Conservation (phyloP, 2,113 vertebrate genomes). For the Naja naja region DNA sequence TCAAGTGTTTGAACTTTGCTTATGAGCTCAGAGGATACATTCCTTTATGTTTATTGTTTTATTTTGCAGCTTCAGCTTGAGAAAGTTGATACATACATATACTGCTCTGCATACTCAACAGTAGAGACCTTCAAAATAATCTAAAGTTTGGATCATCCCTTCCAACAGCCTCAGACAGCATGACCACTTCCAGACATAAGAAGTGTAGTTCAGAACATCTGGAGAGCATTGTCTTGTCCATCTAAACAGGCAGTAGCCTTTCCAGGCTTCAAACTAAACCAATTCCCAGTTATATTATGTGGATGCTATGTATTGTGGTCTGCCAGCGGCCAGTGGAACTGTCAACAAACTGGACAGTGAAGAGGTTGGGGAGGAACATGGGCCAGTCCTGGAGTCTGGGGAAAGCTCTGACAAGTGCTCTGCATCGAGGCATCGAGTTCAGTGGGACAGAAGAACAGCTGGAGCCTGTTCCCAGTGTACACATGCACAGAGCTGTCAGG, state of each 20-base stretch:
- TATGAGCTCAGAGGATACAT: neutral
- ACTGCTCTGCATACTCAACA: neutral
- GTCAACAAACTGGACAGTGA: no score
- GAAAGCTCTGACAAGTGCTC: no score
- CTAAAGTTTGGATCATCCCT: neutral
- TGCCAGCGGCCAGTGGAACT: no score
- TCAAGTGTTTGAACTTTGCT: neutral
- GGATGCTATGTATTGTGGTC: neutral
- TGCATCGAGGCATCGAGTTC: no score
- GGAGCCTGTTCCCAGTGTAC: no score
- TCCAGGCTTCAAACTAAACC: neutral
- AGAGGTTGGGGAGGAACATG: no score
- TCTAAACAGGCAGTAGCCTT: neutral
- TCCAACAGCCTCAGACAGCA: neutral
- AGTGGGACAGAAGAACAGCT: no score
- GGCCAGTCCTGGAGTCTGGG: no score
- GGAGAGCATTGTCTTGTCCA: neutral
- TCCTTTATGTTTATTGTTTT: neutral
- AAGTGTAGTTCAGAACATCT: neutral
- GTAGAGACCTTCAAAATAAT: neutral
- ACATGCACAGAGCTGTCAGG: no score
- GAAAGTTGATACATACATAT: neutral
- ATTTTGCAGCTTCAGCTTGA: neutral
- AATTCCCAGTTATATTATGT: neutral
- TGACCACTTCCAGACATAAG: neutral